A percentile compares a stretch with the other conserved stretches of the same genome.
phyloP scores from a whole-genome alignment of 2,113 vertebrate genomes.

The Sitta europaea region DNA sequence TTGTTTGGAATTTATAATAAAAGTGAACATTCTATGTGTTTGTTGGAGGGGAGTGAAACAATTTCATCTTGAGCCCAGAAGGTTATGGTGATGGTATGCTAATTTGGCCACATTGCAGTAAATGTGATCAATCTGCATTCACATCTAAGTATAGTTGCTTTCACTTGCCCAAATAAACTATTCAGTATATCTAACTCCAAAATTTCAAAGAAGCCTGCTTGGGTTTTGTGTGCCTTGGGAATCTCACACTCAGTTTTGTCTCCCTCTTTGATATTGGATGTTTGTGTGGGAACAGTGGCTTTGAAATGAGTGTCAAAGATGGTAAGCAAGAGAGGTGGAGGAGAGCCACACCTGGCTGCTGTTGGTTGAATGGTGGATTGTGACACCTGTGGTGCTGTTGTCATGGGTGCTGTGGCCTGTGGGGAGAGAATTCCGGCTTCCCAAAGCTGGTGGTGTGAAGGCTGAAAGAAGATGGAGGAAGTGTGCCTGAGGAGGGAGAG shows the following conservation, averaged over 20 bases:
- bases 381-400: not conserved
- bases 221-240: not conserved
- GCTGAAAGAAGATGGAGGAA: not conserved
- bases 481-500: not conserved
- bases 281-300: not conserved
- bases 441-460: not conserved
- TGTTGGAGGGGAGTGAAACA: not conserved
- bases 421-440: not conserved
- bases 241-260: not conserved
- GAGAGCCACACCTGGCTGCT: not conserved
- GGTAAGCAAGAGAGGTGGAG: not conserved
- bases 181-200: not conserved
- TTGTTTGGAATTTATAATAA: constrained; percentile 58
- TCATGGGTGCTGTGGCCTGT: accelerated
- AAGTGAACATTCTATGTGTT: not conserved
- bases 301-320: not conserved
- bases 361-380: accelerated
- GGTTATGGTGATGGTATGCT: not conserved
- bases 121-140: not conserved
- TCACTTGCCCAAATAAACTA: not conserved
- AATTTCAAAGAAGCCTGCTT: not conserved
- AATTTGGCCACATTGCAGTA: not conserved
- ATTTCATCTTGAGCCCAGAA: not conserved
- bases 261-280: not conserved
- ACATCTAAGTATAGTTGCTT: not conserved